Percentiles rank a stretch among this genome's conserved stretches.
phyloP scores from a whole-genome alignment of 2,888 invertebrate genomes.

The Unio delphinus region DNA sequence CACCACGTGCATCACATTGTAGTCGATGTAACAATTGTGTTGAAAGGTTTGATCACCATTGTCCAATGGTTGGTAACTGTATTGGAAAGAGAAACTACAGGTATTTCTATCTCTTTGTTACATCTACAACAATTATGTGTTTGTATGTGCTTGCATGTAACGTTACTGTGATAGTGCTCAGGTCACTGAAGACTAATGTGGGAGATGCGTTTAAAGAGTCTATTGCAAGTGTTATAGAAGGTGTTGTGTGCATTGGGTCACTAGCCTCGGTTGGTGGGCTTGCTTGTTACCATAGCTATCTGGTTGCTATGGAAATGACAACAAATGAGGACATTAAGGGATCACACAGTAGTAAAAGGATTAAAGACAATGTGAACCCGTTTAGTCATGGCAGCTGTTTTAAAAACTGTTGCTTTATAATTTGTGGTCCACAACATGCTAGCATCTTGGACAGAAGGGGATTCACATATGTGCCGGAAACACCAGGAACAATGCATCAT shows the following conservation, averaged over 20 bases:
- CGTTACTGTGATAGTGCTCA: conserved; percentile 29
- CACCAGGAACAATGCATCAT: no score
- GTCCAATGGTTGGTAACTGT: conserved; percentile 39
- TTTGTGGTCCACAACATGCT: conserved; percentile 26
- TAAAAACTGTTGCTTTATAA: conserved; percentile 24
- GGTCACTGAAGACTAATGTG: conserved; percentile 23
- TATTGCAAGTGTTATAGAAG: conserved; percentile 31
- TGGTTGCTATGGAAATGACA: conserved; percentile 34
- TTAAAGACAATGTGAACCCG: conserved; percentile 26
- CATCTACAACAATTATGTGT: conserved; percentile 32
- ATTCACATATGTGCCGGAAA: background rate
- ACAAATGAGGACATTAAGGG: conserved; percentile 40
- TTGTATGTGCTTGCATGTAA: conserved; percentile 31
- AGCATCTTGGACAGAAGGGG: conserved; percentile 34
- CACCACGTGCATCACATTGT: conserved; percentile 34
- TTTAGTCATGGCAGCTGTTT: conserved; percentile 31
- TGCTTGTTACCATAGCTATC: conserved; percentile 33
- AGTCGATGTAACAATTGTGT: conserved; percentile 39
- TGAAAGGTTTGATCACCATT: conserved; percentile 36
- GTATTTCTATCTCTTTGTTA: conserved; percentile 32
- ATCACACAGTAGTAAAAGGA: conserved; percentile 24
- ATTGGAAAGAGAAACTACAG: conserved; percentile 34
- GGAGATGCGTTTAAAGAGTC: conserved; percentile 34
- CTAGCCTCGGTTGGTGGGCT: conserved; percentile 35
- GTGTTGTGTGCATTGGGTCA: conserved; percentile 27